Conservation (phyloP, 2,797 vertebrate species). For the Oceanodroma leucorhoa region DNA sequence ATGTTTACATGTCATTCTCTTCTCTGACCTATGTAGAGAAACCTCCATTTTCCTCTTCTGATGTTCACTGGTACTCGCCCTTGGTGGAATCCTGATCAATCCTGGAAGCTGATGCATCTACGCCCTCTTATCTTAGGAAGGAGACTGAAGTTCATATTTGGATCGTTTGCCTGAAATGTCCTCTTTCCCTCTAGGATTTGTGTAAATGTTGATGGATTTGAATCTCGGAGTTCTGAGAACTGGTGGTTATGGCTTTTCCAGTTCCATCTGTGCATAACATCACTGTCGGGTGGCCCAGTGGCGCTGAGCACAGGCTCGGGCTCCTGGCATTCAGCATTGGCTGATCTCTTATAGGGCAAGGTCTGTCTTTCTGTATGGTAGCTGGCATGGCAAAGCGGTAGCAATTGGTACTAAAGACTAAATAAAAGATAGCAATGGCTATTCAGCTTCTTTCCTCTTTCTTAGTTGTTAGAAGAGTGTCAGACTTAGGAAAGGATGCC, state of each 20-base stretch:
- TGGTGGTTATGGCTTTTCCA: background rate
- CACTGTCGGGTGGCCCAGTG: fast-evolving
- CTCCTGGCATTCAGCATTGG: background rate
- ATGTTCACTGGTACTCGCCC: background rate
- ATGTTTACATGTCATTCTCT: background rate
- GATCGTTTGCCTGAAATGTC: background rate
- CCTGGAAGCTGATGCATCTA: background rate
- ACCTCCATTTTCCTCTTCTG: background rate
- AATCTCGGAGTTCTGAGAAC: background rate
- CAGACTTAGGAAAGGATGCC: background rate
- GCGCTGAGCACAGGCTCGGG: fast-evolving
- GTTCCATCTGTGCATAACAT: background rate
- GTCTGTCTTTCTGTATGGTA: background rate
- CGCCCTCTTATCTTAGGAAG: background rate
- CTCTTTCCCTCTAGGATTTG: background rate
- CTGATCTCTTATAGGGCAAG: background rate
- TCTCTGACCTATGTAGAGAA: background rate
- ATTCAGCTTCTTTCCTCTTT: background rate
- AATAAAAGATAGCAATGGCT: background rate
- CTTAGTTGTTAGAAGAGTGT: background rate
- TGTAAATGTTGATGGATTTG: background rate
- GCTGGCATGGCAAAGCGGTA: background rate
- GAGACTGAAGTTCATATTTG: background rate
- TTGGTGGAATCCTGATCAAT: background rate
- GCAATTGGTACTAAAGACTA: background rate